A percentile compares a stretch with the other conserved stretches of the same genome.
Evolutionary conservation across 2,797 vertebrate genomes (phyloP).

Genomic region (Sebastes kiyomatsui): DNA sequence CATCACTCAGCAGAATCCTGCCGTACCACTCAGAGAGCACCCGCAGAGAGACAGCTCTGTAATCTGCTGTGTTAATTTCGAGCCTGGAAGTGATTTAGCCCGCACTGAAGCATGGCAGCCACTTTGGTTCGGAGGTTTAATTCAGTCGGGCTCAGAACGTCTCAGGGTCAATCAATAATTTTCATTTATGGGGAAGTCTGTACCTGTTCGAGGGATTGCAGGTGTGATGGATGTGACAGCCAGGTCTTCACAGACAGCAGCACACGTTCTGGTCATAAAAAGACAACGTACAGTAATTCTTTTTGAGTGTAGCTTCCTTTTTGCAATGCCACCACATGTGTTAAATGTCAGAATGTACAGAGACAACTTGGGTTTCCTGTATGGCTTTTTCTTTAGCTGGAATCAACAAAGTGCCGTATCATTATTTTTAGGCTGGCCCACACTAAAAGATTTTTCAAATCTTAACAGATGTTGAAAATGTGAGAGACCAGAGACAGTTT

Average conservation of each 20-base stretch:
- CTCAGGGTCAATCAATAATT: neutral
- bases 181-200: neutral
- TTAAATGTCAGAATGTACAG: neutral
- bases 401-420: neutral
- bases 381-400: neutral
- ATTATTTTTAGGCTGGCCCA: neutral
- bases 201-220: neutral
- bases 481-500: too few species aligned
- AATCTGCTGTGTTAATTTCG: constrained; percentile 66
- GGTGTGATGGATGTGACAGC: neutral
- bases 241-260: neutral
- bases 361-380: neutral
- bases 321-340: neutral
- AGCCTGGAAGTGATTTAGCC: constrained; percentile 74
- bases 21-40: constrained; percentile 52
- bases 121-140: constrained; percentile 50
- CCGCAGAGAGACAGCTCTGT: constrained; percentile 52
- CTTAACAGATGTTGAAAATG: too few species aligned
- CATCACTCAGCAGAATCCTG: constrained; percentile 75
- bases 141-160: constrained; percentile 1
- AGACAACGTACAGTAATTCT: neutral
- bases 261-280: neutral
- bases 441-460: neutral
- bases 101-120: constrained; percentile 54
- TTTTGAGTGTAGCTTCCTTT: neutral